These are phyloP conservation scores for Eulemur mongoz DNA, from an alignment of 2,797 vertebrate species.

Conservation along the genomic window DNA sequence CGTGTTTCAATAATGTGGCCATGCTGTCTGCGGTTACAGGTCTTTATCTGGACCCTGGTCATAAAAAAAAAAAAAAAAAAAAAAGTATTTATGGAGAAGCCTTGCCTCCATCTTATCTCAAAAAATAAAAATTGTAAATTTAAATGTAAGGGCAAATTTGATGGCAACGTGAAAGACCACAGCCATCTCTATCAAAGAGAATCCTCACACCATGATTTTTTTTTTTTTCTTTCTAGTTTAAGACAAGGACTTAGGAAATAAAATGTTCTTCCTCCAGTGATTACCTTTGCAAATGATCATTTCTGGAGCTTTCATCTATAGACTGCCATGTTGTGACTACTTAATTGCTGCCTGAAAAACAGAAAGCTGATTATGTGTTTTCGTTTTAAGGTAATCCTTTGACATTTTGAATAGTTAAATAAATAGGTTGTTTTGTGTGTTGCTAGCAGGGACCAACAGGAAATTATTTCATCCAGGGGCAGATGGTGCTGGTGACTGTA, in stretches of 20 bases:
- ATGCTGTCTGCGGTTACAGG: conserved; percentile 29
- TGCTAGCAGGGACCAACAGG: conserved; percentile 10
- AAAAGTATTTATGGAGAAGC: background rate
- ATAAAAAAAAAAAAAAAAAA: background rate
- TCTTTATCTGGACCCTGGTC: conserved; percentile 11
- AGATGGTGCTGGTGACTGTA: conserved; percentile 38
- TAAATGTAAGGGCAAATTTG: conserved; percentile 42
- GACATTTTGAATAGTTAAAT: conserved; percentile 73
- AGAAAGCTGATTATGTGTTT: conserved; percentile 80
- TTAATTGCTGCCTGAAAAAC: conserved; percentile 78
- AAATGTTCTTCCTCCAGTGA: conserved; percentile 66
- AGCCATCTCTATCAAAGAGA: conserved; percentile 39
- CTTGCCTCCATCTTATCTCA: conserved; percentile 38
- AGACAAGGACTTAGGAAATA: conserved; percentile 63
- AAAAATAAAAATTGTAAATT: background rate
- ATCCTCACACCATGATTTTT: background rate
- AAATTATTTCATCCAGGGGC: conserved; percentile 58
- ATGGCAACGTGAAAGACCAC: conserved; percentile 61
- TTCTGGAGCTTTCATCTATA: conserved; percentile 67
- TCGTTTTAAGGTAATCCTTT: conserved; percentile 69
- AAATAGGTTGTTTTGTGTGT: conserved; percentile 62
- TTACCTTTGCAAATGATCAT: conserved; percentile 75
- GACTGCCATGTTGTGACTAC: conserved; percentile 79
- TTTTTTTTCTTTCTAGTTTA: conserved; percentile 26
- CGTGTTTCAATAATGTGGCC: conserved; percentile 38